phyloP scores from a whole-genome alignment of 2,113 vertebrate species.

The Mastomys natalensis region DNA sequence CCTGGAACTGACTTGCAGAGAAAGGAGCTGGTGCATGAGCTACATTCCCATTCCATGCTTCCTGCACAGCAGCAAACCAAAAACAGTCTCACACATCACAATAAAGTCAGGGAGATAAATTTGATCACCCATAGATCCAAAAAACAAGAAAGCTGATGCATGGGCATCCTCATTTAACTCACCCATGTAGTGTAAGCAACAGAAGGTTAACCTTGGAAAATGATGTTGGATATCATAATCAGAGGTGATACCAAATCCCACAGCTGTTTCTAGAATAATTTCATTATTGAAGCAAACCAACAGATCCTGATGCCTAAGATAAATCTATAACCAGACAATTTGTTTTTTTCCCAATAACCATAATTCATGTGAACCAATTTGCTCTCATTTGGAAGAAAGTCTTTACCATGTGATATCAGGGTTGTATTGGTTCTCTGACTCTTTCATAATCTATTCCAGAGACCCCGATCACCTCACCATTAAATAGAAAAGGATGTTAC shows the following conservation, averaged over 20 bases:
- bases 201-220: slow-evolving; percentile 28
- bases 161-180: neutral
- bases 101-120: neutral
- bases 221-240: slow-evolving; percentile 3
- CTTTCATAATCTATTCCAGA: neutral
- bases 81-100: neutral
- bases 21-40: neutral
- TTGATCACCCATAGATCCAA: neutral
- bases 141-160: neutral
- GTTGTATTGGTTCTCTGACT: neutral
- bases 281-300: slow-evolving; percentile 42
- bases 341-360: neutral
- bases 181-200: neutral
- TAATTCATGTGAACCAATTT: slow-evolving; percentile 4
- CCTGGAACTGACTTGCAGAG: neutral
- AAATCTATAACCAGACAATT: slow-evolving; percentile 19
- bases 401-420: neutral
- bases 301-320: neutral
- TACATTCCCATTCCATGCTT: neutral
- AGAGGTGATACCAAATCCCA: slow-evolving; percentile 4
- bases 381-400: slow-evolving; percentile 6
- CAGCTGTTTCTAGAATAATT: slow-evolving; percentile 27
- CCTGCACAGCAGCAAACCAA: neutral
- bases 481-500: neutral
- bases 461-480: neutral